Percentiles rank a stretch among this genome's conserved stretches.
Conservation (phyloP, 2,888 invertebrate species). For the Ichneumon xanthorius region DNA sequence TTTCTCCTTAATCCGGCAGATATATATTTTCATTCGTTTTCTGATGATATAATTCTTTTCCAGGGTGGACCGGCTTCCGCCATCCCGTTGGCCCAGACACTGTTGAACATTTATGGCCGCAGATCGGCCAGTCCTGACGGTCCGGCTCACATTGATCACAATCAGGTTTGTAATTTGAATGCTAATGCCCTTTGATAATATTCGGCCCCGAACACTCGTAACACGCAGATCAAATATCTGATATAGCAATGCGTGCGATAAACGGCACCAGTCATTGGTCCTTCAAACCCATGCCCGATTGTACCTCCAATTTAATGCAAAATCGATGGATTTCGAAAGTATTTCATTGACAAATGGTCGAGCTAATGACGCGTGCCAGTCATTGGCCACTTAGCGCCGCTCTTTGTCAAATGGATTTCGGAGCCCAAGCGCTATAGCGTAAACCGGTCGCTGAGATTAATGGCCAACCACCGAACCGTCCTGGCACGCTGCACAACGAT, state of each 20-base stretch:
- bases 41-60: slow-evolving; percentile 72
- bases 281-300: background rate
- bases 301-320: background rate
- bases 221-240: slow-evolving; percentile 24
- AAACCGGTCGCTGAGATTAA: too few relatives aligned
- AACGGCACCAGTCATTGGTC: background rate
- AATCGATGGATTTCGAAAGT: background rate
- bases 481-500: background rate
- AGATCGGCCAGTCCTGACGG: slow-evolving; percentile 84
- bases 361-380: background rate
- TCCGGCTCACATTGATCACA: slow-evolving; percentile 78
- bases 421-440: too few relatives aligned
- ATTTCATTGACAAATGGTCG: background rate
- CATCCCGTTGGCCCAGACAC: slow-evolving; percentile 84
- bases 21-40: slow-evolving; percentile 61
- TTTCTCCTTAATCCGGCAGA: slow-evolving; percentile 20
- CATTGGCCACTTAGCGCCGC: background rate
- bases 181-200: slow-evolving; percentile 54
- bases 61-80: slow-evolving; percentile 82
- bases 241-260: slow-evolving; percentile 4
- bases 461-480: too few relatives aligned
- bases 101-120: slow-evolving; percentile 84
- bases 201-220: slow-evolving; percentile 34
- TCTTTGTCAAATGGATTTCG: background rate
- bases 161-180: slow-evolving; percentile 81